Conservation (phyloP, 2,113 vertebrate species). For the Zonotrichia leucophrys region DNA sequence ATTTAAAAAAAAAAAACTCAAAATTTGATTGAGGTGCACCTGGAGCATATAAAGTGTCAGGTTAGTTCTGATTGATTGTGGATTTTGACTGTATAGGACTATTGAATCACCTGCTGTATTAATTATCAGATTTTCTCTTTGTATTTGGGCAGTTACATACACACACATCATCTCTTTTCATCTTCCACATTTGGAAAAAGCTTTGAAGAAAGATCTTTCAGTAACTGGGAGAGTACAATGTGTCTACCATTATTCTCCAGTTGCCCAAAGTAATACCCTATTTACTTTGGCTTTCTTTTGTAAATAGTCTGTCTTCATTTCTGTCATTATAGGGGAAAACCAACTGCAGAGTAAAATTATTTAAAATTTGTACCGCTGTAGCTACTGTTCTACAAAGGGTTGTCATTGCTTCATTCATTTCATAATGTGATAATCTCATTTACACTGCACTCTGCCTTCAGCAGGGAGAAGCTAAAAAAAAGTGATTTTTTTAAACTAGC, state of each 20-base stretch:
- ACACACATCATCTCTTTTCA: not conserved
- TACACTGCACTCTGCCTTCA: not conserved
- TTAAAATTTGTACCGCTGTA: not conserved
- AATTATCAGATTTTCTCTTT: not conserved
- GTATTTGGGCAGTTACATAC: not conserved
- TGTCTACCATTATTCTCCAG: not conserved
- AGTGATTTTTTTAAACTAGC: not conserved
- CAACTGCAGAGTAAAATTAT: not conserved
- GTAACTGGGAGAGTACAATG: not conserved
- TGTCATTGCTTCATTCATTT: not conserved
- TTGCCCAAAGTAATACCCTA: not conserved
- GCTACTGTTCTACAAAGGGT: not conserved
- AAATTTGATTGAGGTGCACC: not conserved
- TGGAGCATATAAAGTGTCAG: not conserved
- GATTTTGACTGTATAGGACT: not conserved
- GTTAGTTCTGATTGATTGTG: not conserved
- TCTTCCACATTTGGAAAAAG: not conserved
- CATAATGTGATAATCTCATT: not conserved
- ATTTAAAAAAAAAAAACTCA: not conserved
- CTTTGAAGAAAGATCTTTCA: not conserved
- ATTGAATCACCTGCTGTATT: not conserved
- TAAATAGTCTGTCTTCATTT: not conserved
- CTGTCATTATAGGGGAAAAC: not conserved
- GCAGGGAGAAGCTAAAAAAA: not conserved
- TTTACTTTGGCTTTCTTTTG: not conserved